Evolutionary conservation across 2,797 vertebrate genomes (phyloP).

Genomic region (Geotrypetes seraphini): DNA sequence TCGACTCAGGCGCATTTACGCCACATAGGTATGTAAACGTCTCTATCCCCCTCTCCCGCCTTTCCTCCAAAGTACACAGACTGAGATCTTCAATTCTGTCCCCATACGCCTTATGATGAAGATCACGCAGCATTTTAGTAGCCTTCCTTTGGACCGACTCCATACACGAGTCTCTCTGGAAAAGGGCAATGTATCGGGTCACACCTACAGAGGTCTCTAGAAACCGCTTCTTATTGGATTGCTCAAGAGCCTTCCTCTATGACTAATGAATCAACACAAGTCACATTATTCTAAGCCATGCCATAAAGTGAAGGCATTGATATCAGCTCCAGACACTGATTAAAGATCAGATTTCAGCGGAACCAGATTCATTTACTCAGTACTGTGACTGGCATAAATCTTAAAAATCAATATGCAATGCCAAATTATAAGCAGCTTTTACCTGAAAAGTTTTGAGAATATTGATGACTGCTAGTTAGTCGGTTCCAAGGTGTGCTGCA

Average conservation of each 20-base stretch:
- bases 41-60: no score
- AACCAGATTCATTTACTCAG: conserved; percentile 23
- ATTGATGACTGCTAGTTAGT: conserved; percentile 11
- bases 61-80: no score
- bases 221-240: neutral
- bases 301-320: neutral
- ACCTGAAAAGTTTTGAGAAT: conserved; percentile 7
- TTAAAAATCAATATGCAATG: conserved; percentile 24
- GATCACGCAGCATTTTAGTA: no score
- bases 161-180: no score
- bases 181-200: no score
- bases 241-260: neutral
- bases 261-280: neutral
- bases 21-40: no score
- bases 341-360: conserved; percentile 6
- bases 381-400: conserved; percentile 12
- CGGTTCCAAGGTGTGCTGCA: conserved; percentile 5
- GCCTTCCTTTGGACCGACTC: no score
- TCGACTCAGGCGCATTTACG: no score
- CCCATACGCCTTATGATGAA: no score
- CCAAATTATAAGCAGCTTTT: conserved; percentile 24
- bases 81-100: no score
- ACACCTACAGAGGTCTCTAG: no score
- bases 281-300: neutral
- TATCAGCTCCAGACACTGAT: neutral